Evolutionary conservation across 2,888 invertebrate species (phyloP).

Genomic region (Saturnia japonica): DNA sequence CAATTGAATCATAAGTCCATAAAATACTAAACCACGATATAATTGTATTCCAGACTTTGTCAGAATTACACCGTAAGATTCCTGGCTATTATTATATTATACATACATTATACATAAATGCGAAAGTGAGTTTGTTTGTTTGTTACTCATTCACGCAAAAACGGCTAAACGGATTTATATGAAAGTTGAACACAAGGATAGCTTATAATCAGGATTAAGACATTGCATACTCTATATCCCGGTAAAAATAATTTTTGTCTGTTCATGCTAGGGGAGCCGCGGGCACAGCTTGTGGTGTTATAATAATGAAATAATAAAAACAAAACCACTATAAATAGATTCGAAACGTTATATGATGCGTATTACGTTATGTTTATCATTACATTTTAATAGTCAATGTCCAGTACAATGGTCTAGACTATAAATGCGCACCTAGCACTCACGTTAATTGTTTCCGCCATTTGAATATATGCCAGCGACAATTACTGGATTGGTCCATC

Average conservation of each 20-base stretch:
- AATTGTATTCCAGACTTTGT: not conserved
- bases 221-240: too few relatives aligned
- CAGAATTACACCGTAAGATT: not conserved
- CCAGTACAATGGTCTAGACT: constrained; percentile 22
- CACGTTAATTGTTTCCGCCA: constrained; percentile 80
- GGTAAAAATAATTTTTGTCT: too few relatives aligned
- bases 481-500: constrained; percentile 78
- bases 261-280: not conserved
- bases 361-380: not conserved
- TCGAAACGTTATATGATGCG: not conserved
- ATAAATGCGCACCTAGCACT: constrained; percentile 70
- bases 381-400: constrained; percentile 15
- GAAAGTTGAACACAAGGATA: too few relatives aligned
- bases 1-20: not conserved
- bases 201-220: too few relatives aligned
- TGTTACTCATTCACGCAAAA: not conserved
- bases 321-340: too few relatives aligned
- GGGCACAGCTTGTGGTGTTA: too few relatives aligned
- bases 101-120: not conserved
- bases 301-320: too few relatives aligned
- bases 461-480: constrained; percentile 80
- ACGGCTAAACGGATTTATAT: too few relatives aligned
- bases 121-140: not conserved
- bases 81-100: too few relatives aligned
- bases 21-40: too few relatives aligned